Percentiles rank a stretch among this genome's conserved stretches.
Evolutionary conservation across 2,888 invertebrate genomes (phyloP).

Genomic region (Epistrophe eligans): DNA sequence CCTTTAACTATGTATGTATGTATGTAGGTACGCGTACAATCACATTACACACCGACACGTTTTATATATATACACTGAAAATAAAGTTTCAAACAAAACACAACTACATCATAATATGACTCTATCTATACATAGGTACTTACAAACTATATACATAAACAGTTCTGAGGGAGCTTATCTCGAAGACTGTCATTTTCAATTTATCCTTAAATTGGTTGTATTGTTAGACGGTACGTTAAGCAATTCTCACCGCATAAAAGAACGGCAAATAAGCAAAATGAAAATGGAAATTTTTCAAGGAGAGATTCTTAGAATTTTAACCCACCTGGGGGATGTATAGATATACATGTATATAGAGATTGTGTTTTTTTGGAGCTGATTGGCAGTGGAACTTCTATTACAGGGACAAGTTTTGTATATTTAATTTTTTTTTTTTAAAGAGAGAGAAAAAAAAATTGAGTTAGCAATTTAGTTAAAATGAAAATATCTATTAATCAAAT

Average conservation of each 20-base stretch:
- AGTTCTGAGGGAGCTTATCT: conserved; percentile 42
- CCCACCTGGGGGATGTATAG: not conserved
- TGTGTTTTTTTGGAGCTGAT: conserved; percentile 7
- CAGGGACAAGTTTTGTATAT: not conserved
- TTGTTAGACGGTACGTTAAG: conserved; percentile 78
- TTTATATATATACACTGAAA: not conserved
- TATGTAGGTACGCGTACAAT: not conserved
- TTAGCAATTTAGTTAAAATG: not conserved
- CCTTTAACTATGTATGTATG: not conserved
- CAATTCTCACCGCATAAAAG: conserved; percentile 77
- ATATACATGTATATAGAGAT: not conserved
- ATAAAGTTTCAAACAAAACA: not conserved
- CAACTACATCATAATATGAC: not conserved
- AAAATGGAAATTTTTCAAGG: conserved; percentile 67
- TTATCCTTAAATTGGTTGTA: conserved; percentile 79
- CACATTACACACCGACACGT: not conserved
- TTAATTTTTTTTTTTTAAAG: not conserved
- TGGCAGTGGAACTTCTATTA: conserved; percentile 12
- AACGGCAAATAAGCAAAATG: conserved; percentile 73
- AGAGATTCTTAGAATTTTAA: conserved; percentile 9
- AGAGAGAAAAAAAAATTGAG: not conserved
- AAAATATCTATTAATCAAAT: not conserved
- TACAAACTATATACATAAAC: not conserved
- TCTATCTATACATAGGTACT: not conserved
- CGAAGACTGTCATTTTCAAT: conserved; percentile 77